phyloP scores from a whole-genome alignment of 2,113 vertebrate species.

The Smithornis capensis region DNA sequence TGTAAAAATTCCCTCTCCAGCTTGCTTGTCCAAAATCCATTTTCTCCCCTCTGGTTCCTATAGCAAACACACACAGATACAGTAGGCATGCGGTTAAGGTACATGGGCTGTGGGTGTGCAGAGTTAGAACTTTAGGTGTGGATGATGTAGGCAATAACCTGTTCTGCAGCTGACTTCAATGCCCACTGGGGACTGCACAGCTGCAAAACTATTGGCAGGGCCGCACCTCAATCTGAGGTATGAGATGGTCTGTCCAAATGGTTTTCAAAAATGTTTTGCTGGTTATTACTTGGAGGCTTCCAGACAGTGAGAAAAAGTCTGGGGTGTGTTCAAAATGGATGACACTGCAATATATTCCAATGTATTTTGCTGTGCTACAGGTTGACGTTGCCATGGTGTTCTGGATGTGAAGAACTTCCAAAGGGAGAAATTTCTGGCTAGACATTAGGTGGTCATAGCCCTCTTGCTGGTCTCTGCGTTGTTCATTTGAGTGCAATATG shows the following conservation, averaged over 20 bases:
- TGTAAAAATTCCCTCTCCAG: background rate
- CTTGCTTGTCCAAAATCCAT: background rate
- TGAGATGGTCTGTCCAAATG: background rate
- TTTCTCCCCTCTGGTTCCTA: background rate
- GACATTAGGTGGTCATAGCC: background rate
- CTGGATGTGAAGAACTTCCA: background rate
- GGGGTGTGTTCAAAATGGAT: background rate
- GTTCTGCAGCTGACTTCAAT: background rate
- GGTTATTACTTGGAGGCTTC: background rate
- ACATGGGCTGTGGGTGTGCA: rapidly evolving
- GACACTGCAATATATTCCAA: background rate
- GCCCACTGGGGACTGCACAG: background rate
- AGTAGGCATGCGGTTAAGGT: background rate
- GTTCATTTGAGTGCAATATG: background rate
- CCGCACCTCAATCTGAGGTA: background rate
- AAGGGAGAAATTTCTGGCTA: slow-evolving; percentile 2
- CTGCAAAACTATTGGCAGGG: background rate
- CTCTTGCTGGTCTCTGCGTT: background rate
- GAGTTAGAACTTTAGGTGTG: background rate
- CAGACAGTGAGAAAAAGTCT: background rate
- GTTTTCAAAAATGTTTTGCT: background rate
- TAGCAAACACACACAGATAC: background rate
- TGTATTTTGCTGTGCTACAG: background rate
- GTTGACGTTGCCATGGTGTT: background rate
- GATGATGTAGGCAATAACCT: background rate